Evolutionary conservation across 2,888 invertebrate species (phyloP).

Genomic region (Napeogenes sylphis): DNA sequence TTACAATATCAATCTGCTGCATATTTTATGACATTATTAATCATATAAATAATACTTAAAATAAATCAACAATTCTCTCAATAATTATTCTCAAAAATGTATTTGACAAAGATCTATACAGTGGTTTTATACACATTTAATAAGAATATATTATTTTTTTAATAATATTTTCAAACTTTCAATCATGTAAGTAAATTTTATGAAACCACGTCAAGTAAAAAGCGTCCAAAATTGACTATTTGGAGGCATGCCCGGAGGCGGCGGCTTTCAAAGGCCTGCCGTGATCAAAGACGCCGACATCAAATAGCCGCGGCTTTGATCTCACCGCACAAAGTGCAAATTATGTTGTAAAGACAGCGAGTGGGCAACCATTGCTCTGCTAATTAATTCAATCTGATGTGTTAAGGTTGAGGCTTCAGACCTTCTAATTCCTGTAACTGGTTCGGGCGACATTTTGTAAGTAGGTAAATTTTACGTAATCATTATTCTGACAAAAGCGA

Average conservation of each 20-base stretch:
- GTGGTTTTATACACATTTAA: no score
- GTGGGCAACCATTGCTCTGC: slow-evolving; percentile 64
- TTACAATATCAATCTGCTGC: no score
- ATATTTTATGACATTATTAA: no score
- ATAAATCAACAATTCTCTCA: no score
- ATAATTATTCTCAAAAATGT: no score
- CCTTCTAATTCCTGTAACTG: not conserved
- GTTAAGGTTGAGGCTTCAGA: slow-evolving; percentile 6
- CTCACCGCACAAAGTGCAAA: slow-evolving; percentile 77
- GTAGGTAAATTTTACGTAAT: no score
- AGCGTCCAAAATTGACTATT: slow-evolving; percentile 72
- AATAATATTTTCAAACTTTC: no score
- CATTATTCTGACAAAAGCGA: no score
- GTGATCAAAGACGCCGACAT: slow-evolving; percentile 76
- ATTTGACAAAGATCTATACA: no score
- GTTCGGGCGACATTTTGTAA: not conserved
- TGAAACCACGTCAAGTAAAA: slow-evolving; percentile 42
- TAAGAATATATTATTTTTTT: no score
- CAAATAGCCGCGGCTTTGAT: slow-evolving; percentile 71
- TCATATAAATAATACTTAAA: no score
- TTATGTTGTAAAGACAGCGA: slow-evolving; percentile 78
- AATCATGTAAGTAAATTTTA: slow-evolving; percentile 10
- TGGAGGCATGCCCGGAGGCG: slow-evolving; percentile 69
- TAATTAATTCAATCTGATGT: slow-evolving; percentile 68
- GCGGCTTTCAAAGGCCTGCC: slow-evolving; percentile 69